Evolutionary conservation across 2,888 invertebrate genomes (phyloP).

Genomic region (Caenorhabditis virilis): DNA sequence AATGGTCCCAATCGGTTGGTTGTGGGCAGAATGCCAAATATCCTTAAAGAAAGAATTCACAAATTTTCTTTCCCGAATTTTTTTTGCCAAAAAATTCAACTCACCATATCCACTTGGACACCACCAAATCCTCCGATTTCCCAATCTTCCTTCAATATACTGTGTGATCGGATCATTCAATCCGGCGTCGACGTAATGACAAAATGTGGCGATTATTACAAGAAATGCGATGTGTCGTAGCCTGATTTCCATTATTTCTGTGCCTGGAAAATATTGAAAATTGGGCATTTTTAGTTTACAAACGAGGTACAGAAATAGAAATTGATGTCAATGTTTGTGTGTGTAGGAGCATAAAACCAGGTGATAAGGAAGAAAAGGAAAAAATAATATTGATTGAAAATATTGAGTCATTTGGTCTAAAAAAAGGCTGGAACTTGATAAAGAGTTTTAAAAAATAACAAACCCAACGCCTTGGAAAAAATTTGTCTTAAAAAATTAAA

Average conservation of each 20-base stretch:
- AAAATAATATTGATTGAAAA: no score
- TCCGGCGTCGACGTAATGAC: constrained; percentile 55
- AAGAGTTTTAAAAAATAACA: no score
- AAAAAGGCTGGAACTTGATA: no score
- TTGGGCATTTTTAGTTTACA: no score
- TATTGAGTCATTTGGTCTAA: no score
- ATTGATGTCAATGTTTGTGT: no score
- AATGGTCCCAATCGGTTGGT: constrained; percentile 69
- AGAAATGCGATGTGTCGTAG: constrained; percentile 27
- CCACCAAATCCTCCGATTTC: constrained; percentile 68
- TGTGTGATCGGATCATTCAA: constrained; percentile 68
- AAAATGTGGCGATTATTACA: constrained; percentile 22
- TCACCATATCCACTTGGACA: constrained; percentile 69
- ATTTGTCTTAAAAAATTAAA: no score
- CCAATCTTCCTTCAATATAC: constrained; percentile 68
- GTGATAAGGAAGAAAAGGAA: no score
- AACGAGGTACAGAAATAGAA: no score
- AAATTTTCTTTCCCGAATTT: background rate
- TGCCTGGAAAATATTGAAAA: no score
- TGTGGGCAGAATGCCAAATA: constrained; percentile 69
- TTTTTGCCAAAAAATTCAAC: constrained; percentile 1
- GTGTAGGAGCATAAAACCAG: no score
- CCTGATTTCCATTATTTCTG: constrained; percentile 34
- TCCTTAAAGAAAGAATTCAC: constrained; percentile 39
- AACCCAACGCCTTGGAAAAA: no score